Conservation (phyloP, 2,113 vertebrate species). For the Mus spicilegus region DNA sequence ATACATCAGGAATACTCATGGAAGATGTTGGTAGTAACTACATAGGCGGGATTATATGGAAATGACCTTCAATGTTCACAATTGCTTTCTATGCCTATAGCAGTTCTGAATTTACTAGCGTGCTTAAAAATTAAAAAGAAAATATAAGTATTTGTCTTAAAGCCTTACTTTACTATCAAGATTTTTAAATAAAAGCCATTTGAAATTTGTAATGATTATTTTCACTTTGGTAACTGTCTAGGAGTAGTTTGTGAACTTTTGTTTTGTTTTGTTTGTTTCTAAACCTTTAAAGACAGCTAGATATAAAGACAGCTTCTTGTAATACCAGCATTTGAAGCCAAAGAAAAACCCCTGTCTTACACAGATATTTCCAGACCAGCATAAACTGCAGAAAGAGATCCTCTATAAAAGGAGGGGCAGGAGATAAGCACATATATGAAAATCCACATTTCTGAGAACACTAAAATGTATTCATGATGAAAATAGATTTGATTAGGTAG, state of each 20-base stretch:
- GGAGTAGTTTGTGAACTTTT: background rate
- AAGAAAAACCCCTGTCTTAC: background rate
- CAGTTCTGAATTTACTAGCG: background rate
- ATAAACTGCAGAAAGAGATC: background rate
- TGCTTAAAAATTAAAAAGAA: background rate
- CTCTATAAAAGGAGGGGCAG: background rate
- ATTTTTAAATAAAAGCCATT: background rate
- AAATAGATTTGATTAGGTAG: background rate
- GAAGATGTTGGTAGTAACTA: background rate
- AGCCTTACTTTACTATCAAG: background rate
- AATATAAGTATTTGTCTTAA: background rate
- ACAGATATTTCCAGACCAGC: background rate
- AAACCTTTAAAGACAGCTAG: background rate
- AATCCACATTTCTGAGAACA: background rate
- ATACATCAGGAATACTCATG: background rate
- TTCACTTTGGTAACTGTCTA: conserved; percentile 9
- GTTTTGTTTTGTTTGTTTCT: background rate
- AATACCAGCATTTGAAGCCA: too few relatives aligned
- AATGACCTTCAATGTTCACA: background rate
- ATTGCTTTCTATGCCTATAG: background rate
- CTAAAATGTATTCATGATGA: conserved; percentile 1
- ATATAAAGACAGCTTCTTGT: background rate
- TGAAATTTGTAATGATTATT: background rate
- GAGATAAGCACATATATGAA: background rate
- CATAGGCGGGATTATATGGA: background rate